Base-by-base conservation (phyloP, 2,888 invertebrate genomes). In the Zhengitettix transpicula region DNA sequence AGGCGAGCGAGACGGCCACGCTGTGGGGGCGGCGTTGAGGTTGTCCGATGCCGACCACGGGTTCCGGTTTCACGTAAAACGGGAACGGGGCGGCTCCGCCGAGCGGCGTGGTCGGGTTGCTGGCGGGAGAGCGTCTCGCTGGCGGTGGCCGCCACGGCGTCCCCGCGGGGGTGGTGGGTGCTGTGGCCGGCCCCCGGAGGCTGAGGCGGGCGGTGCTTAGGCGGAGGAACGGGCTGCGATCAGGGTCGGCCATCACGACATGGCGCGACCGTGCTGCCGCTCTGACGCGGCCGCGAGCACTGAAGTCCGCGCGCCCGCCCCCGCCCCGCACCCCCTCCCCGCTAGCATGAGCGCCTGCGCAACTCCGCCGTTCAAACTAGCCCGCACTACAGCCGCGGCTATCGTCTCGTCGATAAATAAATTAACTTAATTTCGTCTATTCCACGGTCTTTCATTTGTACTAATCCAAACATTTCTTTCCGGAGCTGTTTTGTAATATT, bases 31-130 rank as follows among this genome's bases (percentile, higher is more conserved):
- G 58, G 47, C 65, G 62, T 44, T 65, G 64, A n/a, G 61, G 58
- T 52, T 64, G 56, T 10, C 28, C 58, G 40, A 57, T 52, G 54
- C 42, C 47, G 40, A 60, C 28, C 40, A 61, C 58, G 54, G 63
- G 63, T 8, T 61, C 60, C 17, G 63, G 63, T 17, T 61, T 63
- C 52, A 77, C 77, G 71, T 81, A 81, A 54, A 79, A 75, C 62
- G 78, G 75, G 41, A 52, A 60, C 54, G 58, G 42, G 53, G 55
- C 51, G 12, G 55, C 52, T n/a, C 28, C 44, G 28, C 47, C 44
- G 58, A 12, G 56, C 17, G 62, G 58, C 17, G 60, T 58, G 11
- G 60, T 16, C 17, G 61, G 57, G n/a, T 28, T 28, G 28, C 28
- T 28, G 28, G 28, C 28, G 7, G 28, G 28, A 28, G 28, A 28